phyloP scores from a whole-genome alignment of 2,888 invertebrate species.

The Pimpla rufipes region DNA sequence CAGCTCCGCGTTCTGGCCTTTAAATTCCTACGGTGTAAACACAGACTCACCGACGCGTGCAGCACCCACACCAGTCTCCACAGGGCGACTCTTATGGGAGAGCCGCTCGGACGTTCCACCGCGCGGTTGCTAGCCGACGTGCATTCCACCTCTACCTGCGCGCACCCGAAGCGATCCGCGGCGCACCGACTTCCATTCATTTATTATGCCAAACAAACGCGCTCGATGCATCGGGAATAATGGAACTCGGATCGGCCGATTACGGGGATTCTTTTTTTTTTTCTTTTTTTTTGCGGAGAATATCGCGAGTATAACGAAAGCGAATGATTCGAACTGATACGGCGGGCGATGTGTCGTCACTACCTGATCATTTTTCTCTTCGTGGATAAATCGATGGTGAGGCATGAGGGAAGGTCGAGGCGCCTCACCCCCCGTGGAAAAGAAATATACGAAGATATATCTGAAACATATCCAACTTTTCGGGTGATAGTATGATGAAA shows the following conservation, averaged over 20 bases:
- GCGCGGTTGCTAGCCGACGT: constrained; percentile 58
- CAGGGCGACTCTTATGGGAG: constrained; percentile 5
- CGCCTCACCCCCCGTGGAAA: too few relatives aligned
- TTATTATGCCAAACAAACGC: constrained; percentile 14
- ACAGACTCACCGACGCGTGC: constrained; percentile 71
- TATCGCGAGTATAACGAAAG: too few relatives aligned
- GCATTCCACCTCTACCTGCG: constrained; percentile 34
- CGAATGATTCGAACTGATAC: too few relatives aligned
- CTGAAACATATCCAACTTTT: too few relatives aligned
- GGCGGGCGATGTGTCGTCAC: not conserved
- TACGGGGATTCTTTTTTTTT: not conserved
- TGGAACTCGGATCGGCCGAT: not conserved
- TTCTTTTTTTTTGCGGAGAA: too few relatives aligned
- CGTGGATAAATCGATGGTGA: not conserved
- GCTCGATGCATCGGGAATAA: not conserved
- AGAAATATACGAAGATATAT: too few relatives aligned
- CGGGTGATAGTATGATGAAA: too few relatives aligned
- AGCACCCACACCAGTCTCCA: constrained; percentile 69
- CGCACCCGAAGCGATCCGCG: not conserved
- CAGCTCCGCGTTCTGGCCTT: constrained; percentile 70
- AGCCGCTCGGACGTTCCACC: constrained; percentile 41
- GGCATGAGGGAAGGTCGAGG: not conserved
- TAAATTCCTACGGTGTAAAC: constrained; percentile 76
- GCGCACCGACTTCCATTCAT: constrained; percentile 40
- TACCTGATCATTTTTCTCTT: not conserved